Conservation (phyloP, 2,113 vertebrate genomes). For the Prolemur simus region DNA sequence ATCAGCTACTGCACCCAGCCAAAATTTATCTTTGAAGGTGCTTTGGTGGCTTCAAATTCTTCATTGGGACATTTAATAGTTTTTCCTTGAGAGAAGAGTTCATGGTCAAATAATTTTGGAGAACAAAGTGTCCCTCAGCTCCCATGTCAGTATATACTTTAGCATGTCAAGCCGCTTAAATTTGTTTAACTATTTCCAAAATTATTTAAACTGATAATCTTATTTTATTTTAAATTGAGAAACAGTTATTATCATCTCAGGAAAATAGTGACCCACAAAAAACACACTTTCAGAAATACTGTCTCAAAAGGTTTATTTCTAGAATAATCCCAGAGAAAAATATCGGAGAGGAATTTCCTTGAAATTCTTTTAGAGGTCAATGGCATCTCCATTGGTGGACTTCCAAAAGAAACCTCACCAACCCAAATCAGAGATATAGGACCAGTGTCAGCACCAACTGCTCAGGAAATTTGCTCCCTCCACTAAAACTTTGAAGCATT, state of each 20-base stretch:
- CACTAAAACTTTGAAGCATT: not conserved
- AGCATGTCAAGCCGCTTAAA: not conserved
- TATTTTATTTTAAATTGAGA: conserved; percentile 24
- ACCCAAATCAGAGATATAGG: not conserved
- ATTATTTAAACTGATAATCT: not conserved
- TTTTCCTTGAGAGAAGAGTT: not conserved
- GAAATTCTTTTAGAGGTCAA: not conserved
- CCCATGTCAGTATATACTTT: not conserved
- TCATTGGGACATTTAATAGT: not conserved
- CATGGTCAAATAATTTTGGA: not conserved
- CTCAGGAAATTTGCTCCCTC: not conserved
- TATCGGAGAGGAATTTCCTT: conserved; percentile 10
- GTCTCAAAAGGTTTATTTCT: conserved; percentile 10
- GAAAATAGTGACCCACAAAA: not conserved
- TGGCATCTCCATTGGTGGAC: not conserved
- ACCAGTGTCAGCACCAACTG: not conserved
- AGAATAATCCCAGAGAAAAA: not conserved
- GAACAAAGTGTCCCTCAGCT: not conserved
- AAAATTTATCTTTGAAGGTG: not conserved
- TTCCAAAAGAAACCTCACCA: not conserved
- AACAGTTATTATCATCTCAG: not conserved
- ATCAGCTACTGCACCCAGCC: no score
- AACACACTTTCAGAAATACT: conserved; percentile 7
- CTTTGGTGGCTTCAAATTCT: not conserved
- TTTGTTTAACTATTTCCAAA: not conserved